phyloP scores from a whole-genome alignment of 2,797 vertebrate species.

The Hydrocynus forskahlii region DNA sequence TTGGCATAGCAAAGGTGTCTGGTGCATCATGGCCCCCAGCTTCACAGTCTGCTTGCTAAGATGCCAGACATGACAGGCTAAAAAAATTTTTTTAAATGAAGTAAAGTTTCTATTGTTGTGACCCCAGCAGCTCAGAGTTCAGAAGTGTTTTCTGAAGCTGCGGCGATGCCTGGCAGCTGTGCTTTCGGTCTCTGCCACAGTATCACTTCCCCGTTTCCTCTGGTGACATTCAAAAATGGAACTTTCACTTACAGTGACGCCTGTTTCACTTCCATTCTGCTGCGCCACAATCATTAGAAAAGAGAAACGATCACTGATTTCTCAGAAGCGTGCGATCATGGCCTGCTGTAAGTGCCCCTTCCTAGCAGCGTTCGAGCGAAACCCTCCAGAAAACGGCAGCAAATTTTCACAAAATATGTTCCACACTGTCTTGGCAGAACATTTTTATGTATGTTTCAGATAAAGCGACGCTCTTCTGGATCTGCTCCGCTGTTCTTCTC shows the following conservation, averaged over 20 bases:
- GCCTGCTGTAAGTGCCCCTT: constrained; percentile 34
- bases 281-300: constrained; percentile 3
- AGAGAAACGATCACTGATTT: constrained; percentile 24
- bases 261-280: constrained; percentile 36
- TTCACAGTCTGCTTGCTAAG: no score
- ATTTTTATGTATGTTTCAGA: constrained; percentile 20
- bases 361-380: background rate
- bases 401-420: background rate
- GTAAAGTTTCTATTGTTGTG: background rate
- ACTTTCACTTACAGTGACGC: background rate
- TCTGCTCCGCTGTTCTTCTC: constrained; percentile 23
- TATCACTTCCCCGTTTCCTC: constrained; percentile 39
- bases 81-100: background rate
- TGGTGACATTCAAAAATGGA: background rate
- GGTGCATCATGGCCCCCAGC: no score
- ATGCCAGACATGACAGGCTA: no score
- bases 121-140: background rate
- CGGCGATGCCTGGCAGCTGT: background rate
- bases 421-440: no score
- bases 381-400: background rate
- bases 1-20: no score
- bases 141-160: background rate
- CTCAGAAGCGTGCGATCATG: constrained; percentile 28
- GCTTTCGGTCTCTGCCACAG: background rate
- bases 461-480: constrained; percentile 37